Percentiles rank a stretch among this genome's conserved stretches.
phyloP scores from a whole-genome alignment of 2,888 invertebrate species.

The Sarcophaga variegata region DNA sequence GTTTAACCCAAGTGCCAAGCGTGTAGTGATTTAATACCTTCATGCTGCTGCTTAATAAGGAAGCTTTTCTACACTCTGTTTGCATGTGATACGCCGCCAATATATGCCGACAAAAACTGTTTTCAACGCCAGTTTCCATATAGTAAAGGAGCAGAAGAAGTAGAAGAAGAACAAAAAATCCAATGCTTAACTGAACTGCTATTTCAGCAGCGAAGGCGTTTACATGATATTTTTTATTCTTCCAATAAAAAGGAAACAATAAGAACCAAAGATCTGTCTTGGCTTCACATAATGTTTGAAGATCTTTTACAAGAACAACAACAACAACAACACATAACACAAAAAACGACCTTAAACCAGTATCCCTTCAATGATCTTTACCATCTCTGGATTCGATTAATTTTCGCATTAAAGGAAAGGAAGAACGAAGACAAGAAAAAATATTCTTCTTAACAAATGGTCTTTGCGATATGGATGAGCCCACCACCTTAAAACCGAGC shows the following conservation, averaged over 20 bases:
- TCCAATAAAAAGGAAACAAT: constrained; percentile 57
- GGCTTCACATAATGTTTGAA: constrained; percentile 47
- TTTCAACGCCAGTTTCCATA: constrained; percentile 78
- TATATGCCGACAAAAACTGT: constrained; percentile 77
- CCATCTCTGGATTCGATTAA: constrained; percentile 80
- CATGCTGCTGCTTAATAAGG: constrained; percentile 29
- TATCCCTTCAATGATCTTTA: constrained; percentile 60
- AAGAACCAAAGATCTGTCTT: background rate
- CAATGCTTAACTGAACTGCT: background rate
- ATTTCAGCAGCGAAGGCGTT: constrained; percentile 75
- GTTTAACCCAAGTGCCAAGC: no score
- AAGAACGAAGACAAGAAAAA: constrained; percentile 54
- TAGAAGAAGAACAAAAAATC: constrained; percentile 24
- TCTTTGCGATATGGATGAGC: constrained; percentile 43
- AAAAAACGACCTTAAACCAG: background rate
- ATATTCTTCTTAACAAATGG: constrained; percentile 63
- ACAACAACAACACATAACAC: background rate
- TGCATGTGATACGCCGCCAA: constrained; percentile 38
- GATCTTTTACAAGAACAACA: constrained; percentile 29
- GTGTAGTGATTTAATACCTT: background rate
- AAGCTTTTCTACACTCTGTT: constrained; percentile 53
- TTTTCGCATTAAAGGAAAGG: constrained; percentile 78
- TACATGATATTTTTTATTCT: constrained; percentile 63
- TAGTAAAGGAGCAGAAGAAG: background rate
- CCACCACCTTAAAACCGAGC: background rate